These are phyloP conservation scores for Typhlichthys eigenmanni DNA, from an alignment of 2,797 vertebrate species.

Conservation along the genomic window DNA sequence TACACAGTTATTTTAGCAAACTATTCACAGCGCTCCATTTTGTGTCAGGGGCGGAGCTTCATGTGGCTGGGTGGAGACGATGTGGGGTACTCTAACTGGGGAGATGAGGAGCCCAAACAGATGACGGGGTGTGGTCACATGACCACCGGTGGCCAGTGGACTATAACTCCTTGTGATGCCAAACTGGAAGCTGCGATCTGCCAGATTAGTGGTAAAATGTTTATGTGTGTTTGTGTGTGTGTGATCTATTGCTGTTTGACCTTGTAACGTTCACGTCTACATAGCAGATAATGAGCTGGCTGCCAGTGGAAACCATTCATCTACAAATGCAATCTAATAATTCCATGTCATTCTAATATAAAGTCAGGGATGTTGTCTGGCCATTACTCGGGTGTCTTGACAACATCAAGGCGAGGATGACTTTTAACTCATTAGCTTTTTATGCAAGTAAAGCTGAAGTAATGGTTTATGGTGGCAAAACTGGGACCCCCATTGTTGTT, in stretches of 20 bases:
- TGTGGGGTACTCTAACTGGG: slow-evolving; percentile 86
- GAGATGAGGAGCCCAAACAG: slow-evolving; percentile 83
- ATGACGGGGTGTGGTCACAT: slow-evolving; percentile 86
- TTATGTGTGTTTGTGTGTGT: slow-evolving; percentile 4
- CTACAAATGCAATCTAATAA: not conserved
- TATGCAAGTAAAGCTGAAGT: not conserved
- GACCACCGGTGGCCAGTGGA: slow-evolving; percentile 86
- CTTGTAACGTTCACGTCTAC: not conserved
- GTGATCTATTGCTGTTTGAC: not conserved
- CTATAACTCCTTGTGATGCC: slow-evolving; percentile 79
- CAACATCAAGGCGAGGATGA: no score
- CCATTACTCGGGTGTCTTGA: no score
- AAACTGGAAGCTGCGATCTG: slow-evolving; percentile 90
- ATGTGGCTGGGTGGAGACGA: slow-evolving; percentile 86
- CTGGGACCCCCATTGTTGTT: no score
- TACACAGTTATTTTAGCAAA: no score
- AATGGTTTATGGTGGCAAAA: not conserved
- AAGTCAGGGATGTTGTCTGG: no score
- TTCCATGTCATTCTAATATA: no score
- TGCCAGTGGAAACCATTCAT: not conserved
- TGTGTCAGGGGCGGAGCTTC: slow-evolving; percentile 80
- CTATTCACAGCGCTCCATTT: not conserved
- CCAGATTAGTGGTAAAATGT: slow-evolving; percentile 79
- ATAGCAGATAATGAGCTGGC: not conserved
- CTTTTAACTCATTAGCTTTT: no score